Base-by-base conservation (phyloP, 1,140 invertebrate genomes). In the Heliconius eleuchia region DNA sequence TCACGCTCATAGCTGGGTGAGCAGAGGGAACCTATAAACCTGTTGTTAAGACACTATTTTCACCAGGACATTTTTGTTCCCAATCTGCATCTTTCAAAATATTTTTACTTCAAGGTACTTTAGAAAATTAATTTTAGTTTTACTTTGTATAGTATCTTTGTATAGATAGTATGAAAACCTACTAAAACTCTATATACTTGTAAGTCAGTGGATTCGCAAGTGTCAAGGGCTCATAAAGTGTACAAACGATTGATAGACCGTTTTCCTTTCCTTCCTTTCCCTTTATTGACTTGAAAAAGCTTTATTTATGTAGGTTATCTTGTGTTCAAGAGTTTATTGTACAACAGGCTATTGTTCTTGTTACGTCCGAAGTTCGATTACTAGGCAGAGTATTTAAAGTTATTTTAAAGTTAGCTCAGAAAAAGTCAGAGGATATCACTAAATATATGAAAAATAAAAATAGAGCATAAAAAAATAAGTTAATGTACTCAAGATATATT, bases 221-320 rank as follows among this genome's bases (percentile, higher is more conserved):
- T 66, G 60, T 66, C 60, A 66, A 66, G 55, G 19, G 60, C 23
- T 66, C 30, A 66, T 66, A 66, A 30, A 66, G 23, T 13, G 60
- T 30, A 27, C 23, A 66, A 30, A 30, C 60, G 60, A 66, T 66
- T 60, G 55, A 60, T 60, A n/a, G 55, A 23, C 55, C 19, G 55
- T 60, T 60, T 18, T 52, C 23, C 23, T 23, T 23, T 23, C 23
- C 23, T 27, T 30, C 60, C 13, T 66, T 66, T 66, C 9, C 60
- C 13, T 30, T 66, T 66, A 66, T 30, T 66, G 27, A 66, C 60
- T 66, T 16, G 60, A 30, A 66, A 30, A 30, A 30, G 60, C 60
- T 66, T 66, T 66, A 66, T 66, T 30, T 66, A 13, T 13, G 4
- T 66, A 30, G 27, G 27, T 6, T 66, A 16, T 60, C n/a, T 27